A percentile compares a stretch with the other conserved stretches of the same genome.
phyloP scores from a whole-genome alignment of 2,113 vertebrate species.

The Chionomys nivalis region DNA sequence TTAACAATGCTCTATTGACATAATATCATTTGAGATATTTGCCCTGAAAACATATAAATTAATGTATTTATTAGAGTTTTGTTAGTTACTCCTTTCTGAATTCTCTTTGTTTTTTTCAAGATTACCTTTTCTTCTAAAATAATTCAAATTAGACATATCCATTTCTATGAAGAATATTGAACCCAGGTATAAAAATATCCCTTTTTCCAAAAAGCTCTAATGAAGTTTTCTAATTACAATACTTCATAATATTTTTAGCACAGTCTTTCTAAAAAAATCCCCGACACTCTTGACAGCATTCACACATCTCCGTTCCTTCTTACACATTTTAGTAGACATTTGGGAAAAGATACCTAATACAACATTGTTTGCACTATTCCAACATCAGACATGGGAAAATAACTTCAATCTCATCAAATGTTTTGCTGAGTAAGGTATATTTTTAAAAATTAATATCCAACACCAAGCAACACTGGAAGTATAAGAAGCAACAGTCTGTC shows the following conservation, averaged over 20 bases:
- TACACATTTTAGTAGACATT: background rate
- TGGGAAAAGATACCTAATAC: background rate
- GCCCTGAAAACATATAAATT: background rate
- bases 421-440: background rate
- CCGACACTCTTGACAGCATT: background rate
- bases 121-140: background rate
- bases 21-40: background rate
- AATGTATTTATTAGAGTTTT: background rate
- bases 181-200: background rate
- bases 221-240: constrained; percentile 5
- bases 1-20: background rate
- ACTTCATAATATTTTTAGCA: constrained; percentile 1
- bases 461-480: background rate
- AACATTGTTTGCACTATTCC: constrained; percentile 33
- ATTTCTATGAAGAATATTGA: background rate
- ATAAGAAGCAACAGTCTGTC: background rate
- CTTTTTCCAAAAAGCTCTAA: background rate
- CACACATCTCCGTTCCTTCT: background rate
- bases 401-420: constrained; percentile 47
- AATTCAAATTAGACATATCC: constrained; percentile 32
- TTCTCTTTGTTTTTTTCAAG: background rate
- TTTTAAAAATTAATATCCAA: constrained; percentile 9
- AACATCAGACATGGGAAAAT: constrained; percentile 3
- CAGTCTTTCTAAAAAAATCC: background rate
- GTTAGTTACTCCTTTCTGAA: background rate